phyloP scores from a whole-genome alignment of 2,113 vertebrate genomes.

The Etheostoma spectabile region DNA sequence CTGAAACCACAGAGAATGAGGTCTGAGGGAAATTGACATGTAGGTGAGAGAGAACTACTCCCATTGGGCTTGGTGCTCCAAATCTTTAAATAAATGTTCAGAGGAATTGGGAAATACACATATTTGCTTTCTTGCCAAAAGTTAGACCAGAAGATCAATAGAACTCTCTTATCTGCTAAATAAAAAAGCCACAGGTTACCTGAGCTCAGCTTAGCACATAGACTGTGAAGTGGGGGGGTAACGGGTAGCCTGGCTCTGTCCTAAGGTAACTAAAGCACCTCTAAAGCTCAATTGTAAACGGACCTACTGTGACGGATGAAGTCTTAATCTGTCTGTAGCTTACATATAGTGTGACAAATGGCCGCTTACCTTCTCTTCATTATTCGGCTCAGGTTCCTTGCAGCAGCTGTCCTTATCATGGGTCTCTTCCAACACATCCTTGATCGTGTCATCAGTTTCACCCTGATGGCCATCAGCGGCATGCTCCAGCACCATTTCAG shows the following conservation, averaged over 20 bases:
- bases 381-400: constrained; percentile 1
- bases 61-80: constrained; percentile 6
- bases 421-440: constrained; percentile 28
- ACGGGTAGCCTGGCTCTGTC: neutral
- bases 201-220: neutral
- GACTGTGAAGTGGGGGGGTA: neutral
- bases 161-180: neutral
- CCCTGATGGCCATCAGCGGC: neutral
- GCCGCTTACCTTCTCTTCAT: constrained; percentile 36
- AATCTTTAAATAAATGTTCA: constrained; percentile 12
- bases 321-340: neutral
- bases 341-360: neutral
- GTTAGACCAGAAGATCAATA: neutral
- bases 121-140: neutral
- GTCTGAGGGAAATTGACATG: neutral
- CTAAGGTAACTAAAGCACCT: neutral
- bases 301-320: neutral
- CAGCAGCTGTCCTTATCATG: neutral
- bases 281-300: neutral
- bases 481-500: constrained; percentile 4
- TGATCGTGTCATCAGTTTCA: neutral
- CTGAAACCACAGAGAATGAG: neutral
- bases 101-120: neutral
- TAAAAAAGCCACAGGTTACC: neutral
- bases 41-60: neutral